Evolutionary conservation across 2,113 vertebrate species (phyloP), one percentile per base, ranked within the genome.

Genomic region (Prolemur simus): DNA sequence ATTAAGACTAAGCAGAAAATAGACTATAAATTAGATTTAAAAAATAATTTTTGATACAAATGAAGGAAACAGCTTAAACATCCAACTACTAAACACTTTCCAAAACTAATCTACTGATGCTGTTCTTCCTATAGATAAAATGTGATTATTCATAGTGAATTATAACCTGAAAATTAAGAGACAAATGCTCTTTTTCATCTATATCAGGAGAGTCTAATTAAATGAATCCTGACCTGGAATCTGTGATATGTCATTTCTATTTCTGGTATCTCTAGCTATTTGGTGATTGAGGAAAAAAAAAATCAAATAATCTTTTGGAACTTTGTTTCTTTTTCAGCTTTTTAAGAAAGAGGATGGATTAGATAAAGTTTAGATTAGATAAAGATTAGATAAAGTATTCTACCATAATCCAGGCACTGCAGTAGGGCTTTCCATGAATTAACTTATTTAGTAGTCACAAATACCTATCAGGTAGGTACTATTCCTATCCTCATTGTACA

Each of bases 1-100:
- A 60, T 54, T 85, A 91, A 17, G 66, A 32, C 8, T 69, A 0
- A 85, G 4, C 8, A 76, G 45, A 54, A 92, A 87, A 85, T n/a
- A 42, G 27, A 64, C 42, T 34, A 74, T 56, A 11, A 94, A 47
- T 88, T 76, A 68, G 2, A 42, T 58, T 56, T 80, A 12, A 8
- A 39, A 86, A 86, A 42, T 74, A 68, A 42, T 52, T 58, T 45
- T 76, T 73, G 6, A 39, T 47, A 78, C 0, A 49, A 49, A 78
- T 77, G 69, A 91, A 80, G 7, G 6, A 84, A 90, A 64, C 49
- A 64, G 49, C 81, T 83, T 78, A 95, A 92, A 78, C 90, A 60
- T 76, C 21, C 34, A 96, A 8, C n/a, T 82, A 91, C 21, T 29
- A 10, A 91, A 78, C 17, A 60, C 12, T 89, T 18, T 89, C 6